Conservation (phyloP, 1,140 invertebrate species). For the Tribolium madens region DNA sequence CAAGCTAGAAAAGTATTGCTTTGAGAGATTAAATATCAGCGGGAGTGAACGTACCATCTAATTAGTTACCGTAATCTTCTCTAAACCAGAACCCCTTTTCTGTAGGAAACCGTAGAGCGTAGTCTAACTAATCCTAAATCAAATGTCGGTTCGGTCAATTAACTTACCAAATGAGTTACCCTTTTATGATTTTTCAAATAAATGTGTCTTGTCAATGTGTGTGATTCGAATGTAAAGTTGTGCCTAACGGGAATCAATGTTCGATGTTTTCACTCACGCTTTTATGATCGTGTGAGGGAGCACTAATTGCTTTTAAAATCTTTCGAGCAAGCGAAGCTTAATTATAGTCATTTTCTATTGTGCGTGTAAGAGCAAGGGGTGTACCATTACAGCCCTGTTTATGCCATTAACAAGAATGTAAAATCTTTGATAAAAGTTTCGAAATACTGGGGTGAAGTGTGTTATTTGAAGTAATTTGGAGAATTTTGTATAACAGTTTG, state of each 20-base stretch:
- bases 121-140: conserved; percentile 2
- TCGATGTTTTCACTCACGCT: background rate
- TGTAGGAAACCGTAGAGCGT: background rate
- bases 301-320: conserved; percentile 24
- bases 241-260: background rate
- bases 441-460: background rate
- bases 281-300: background rate
- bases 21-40: conserved; percentile 17
- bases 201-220: background rate
- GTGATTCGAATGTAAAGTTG: background rate
- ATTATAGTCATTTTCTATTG: conserved; percentile 22
- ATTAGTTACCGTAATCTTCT: conserved; percentile 17
- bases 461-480: background rate
- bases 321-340: conserved; percentile 2
- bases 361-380: conserved; percentile 23
- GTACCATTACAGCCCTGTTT: conserved; percentile 19
- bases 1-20: background rate
- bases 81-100: conserved; percentile 29
- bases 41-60: conserved; percentile 8
- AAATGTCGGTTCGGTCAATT: conserved; percentile 1
- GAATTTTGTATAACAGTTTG: background rate
- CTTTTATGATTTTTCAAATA: background rate
- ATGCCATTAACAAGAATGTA: background rate
- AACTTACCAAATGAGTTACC: conserved; percentile 2
- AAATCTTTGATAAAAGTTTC: conserved; percentile 8